Percentiles rank a stretch among this genome's conserved stretches.
These are phyloP conservation scores for Oxyura jamaicensis DNA, from an alignment of 2,113 vertebrate species.

Conservation along the genomic window DNA sequence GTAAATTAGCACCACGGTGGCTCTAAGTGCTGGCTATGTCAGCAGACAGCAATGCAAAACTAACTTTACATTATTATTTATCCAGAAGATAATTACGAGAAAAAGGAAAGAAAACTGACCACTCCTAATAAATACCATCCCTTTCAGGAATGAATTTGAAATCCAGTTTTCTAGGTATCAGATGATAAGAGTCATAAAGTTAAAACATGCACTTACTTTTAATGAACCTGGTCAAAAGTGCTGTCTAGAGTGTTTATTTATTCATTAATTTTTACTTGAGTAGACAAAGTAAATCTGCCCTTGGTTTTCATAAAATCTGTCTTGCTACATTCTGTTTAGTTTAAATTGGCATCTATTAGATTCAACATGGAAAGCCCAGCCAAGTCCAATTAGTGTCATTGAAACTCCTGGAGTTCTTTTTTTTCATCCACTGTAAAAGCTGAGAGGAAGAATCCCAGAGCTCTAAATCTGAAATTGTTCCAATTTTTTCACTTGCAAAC, in stretches of 20 bases:
- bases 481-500: background rate
- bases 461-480: background rate
- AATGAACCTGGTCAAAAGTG: conserved; percentile 18
- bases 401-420: background rate
- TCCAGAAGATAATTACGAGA: conserved; percentile 18
- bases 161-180: conserved; percentile 37
- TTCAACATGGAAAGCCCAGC: conserved; percentile 39
- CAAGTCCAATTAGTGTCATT: conserved; percentile 54
- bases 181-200: conserved; percentile 28
- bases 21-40: conserved; percentile 25
- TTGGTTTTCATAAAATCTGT: conserved; percentile 54
- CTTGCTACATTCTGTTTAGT: conserved; percentile 39
- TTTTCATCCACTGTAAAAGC: background rate
- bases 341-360: conserved; percentile 46
- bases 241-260: conserved; percentile 63
- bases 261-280: conserved; percentile 66
- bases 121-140: conserved; percentile 21
- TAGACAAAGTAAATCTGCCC: conserved; percentile 60
- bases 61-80: conserved; percentile 10
- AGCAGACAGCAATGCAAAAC: conserved; percentile 27
- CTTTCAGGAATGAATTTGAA: conserved; percentile 28
- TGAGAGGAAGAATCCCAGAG: background rate
- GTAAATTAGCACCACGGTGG: background rate
- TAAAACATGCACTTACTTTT: background rate
- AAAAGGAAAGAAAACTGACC: conserved; percentile 38